These are phyloP conservation scores for Cervus canadensis DNA, from an alignment of 2,113 vertebrate genomes.

Conservation along the genomic window DNA sequence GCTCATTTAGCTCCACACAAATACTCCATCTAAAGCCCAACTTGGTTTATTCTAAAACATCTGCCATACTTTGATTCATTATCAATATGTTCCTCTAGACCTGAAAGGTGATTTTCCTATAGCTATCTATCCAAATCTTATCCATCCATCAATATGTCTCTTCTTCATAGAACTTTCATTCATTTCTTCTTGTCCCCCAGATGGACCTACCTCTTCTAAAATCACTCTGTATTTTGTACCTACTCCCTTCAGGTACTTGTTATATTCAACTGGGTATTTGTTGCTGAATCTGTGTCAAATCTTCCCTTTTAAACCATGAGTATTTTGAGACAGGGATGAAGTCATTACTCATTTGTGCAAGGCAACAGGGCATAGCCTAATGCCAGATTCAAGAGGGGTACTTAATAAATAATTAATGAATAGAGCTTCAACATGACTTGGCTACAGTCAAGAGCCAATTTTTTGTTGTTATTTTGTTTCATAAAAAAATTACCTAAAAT, in stretches of 20 bases:
- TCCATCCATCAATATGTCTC: background rate
- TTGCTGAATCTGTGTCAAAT: background rate
- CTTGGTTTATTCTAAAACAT: background rate
- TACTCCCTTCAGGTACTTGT: fast-evolving
- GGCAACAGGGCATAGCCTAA: background rate
- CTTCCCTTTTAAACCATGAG: background rate
- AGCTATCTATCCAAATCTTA: background rate
- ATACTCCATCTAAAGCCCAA: background rate
- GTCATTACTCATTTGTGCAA: background rate
- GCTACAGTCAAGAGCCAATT: background rate
- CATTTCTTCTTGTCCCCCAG: background rate
- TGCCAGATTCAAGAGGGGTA: background rate
- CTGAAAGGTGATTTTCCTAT: background rate
- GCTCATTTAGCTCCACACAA: background rate
- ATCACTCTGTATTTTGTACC: background rate
- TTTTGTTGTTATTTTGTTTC: background rate
- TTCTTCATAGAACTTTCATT: background rate
- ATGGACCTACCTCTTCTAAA: background rate
- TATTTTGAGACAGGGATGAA: background rate
- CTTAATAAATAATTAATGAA: conserved; percentile 23
- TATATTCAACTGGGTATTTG: background rate
- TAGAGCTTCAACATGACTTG: background rate
- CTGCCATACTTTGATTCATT: background rate
- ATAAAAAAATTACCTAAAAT: conserved; percentile 1
- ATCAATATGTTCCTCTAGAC: background rate